Percentiles rank a stretch among this genome's conserved stretches.
Evolutionary conservation across 2,888 invertebrate species (phyloP).

Genomic region (Galerucella nymphaeae): DNA sequence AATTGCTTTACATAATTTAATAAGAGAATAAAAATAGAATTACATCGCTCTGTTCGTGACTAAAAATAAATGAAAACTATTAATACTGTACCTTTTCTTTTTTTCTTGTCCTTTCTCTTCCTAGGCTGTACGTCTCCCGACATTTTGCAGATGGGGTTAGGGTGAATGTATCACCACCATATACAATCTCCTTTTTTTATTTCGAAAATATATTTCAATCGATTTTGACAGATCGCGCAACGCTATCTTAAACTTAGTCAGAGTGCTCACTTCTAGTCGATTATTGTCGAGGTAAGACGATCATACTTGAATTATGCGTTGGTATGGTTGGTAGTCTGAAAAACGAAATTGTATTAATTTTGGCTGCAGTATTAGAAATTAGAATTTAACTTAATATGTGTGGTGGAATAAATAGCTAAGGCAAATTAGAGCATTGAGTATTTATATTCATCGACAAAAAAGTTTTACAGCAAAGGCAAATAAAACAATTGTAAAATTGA

Average conservation of each 20-base stretch:
- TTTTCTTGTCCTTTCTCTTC: slow-evolving; percentile 86
- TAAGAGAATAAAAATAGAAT: slow-evolving; percentile 48
- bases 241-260: slow-evolving; percentile 30
- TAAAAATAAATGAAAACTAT: slow-evolving; percentile 51
- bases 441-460: neutral
- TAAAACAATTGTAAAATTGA: neutral
- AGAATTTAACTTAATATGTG: neutral
- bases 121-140: slow-evolving; percentile 89
- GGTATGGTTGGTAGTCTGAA: slow-evolving; percentile 27
- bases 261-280: slow-evolving; percentile 40
- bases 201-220: slow-evolving; percentile 39
- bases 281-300: slow-evolving; percentile 44
- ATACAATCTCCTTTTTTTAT: slow-evolving; percentile 40
- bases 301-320: slow-evolving; percentile 41
- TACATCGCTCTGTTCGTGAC: slow-evolving; percentile 40
- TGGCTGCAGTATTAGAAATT: neutral
- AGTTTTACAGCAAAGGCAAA: neutral
- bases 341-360: slow-evolving; percentile 33
- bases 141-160: slow-evolving; percentile 69
- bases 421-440: neutral
- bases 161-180: slow-evolving; percentile 47
- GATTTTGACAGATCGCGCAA: slow-evolving; percentile 38
- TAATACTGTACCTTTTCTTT: slow-evolving; percentile 78
- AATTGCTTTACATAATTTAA: slow-evolving; percentile 36
- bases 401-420: neutral